These are phyloP conservation scores for Hyphantria cunea DNA, from an alignment of 1,140 invertebrate genomes.

Conservation along the genomic window DNA sequence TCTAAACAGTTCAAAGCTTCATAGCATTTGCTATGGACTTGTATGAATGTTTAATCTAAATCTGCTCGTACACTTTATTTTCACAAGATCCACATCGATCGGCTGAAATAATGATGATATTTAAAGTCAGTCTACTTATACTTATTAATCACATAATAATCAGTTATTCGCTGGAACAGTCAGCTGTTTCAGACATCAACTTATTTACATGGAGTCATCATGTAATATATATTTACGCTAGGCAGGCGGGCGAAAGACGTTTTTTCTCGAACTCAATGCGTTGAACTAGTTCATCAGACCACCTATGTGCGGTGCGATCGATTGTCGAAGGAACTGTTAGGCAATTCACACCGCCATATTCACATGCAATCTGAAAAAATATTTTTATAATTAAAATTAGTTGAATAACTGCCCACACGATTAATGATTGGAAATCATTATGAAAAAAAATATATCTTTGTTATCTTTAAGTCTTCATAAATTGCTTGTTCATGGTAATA, in stretches of 20 bases:
- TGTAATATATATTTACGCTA: conserved; percentile 36
- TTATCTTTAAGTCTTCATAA: too few species aligned
- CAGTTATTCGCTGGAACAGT: background rate
- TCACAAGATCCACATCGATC: too few species aligned
- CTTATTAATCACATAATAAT: background rate
- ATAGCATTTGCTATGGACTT: too few species aligned
- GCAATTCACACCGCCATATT: conserved; percentile 66
- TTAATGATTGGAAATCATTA: too few species aligned
- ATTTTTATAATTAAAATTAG: background rate
- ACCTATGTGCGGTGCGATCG: conserved; percentile 69
- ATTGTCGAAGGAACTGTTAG: conserved; percentile 66
- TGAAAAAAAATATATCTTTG: too few species aligned
- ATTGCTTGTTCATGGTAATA: too few species aligned
- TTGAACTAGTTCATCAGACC: conserved; percentile 59
- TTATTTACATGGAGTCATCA: background rate
- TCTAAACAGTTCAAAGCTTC: too few species aligned
- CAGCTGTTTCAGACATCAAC: background rate
- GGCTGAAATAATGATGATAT: background rate
- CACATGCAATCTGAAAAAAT: conserved; percentile 61
- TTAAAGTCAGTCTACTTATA: background rate
- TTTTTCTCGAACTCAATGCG: conserved; percentile 48
- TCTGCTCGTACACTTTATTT: too few species aligned
- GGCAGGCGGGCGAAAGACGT: conserved; percentile 42
- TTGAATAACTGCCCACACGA: too few species aligned
- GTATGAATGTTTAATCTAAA: too few species aligned